Percentiles rank a stretch among this genome's conserved stretches.
Conservation (phyloP, 30 jellyfish, hydroid and myxozoan genomes). For the Clytia hemisphaerica region DNA sequence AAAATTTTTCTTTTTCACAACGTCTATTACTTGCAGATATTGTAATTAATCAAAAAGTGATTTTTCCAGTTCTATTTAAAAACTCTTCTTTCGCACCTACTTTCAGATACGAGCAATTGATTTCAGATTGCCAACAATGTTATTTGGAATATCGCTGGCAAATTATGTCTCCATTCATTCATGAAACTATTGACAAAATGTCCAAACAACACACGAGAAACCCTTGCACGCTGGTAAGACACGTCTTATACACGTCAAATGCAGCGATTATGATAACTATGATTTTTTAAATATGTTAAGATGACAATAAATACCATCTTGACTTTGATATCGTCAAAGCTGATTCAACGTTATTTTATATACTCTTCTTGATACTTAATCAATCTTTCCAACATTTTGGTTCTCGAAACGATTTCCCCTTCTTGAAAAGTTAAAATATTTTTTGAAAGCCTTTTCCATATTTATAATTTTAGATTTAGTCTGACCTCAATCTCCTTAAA, state of each 20-base stretch:
- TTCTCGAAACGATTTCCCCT: background rate
- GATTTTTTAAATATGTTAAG: background rate
- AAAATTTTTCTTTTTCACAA: no score
- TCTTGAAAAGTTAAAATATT: background rate
- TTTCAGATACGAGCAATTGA: slow-evolving; percentile 59
- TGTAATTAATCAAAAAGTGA: no score
- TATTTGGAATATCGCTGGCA: slow-evolving; percentile 82
- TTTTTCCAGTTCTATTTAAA: no score
- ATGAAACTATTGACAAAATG: slow-evolving; percentile 48
- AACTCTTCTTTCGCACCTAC: no score
- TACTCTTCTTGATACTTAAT: background rate
- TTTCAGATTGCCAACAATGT: slow-evolving; percentile 82
- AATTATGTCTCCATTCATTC: slow-evolving; percentile 60
- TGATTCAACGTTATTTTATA: no score
- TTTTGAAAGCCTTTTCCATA: background rate
- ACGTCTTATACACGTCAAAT: no score
- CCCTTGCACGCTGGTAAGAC: slow-evolving; percentile 85
- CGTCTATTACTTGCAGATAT: no score
- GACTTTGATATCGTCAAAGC: no score
- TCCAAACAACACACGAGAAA: slow-evolving; percentile 75
- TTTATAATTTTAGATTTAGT: background rate
- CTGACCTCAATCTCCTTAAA: background rate
- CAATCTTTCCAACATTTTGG: background rate
- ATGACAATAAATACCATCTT: no score
- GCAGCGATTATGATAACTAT: background rate